Conservation (phyloP, 2,113 vertebrate species). For the Oreotragus oreotragus region DNA sequence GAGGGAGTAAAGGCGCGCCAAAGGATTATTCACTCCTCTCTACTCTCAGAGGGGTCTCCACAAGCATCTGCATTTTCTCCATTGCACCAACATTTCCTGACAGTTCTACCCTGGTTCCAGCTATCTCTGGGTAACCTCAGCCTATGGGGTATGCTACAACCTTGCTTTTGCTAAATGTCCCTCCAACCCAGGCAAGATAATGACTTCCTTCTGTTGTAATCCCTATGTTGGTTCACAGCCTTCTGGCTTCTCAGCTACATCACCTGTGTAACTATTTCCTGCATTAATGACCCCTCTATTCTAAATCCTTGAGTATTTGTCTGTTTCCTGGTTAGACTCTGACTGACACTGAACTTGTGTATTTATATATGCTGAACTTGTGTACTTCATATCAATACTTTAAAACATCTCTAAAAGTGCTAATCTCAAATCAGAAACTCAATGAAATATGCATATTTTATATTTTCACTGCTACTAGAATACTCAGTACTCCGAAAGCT, state of each 20-base stretch:
- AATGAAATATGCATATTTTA: constrained; percentile 29
- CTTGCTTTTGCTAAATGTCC: not conserved
- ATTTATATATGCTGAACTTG: not conserved
- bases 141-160: not conserved
- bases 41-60: not conserved
- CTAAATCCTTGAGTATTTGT: not conserved
- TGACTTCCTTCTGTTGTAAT: not conserved
- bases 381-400: not conserved
- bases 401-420: not conserved
- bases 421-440: constrained; percentile 13
- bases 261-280: not conserved
- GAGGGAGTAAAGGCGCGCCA: not conserved
- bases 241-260: not conserved
- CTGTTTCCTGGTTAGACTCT: not conserved
- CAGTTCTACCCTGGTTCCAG: not conserved
- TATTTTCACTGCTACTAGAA: constrained; percentile 11
- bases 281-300: not conserved
- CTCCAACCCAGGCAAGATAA: not conserved
- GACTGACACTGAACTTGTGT: not conserved
- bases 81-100: not conserved
- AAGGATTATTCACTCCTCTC: not conserved
- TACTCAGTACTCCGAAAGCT: not conserved
- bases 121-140: not conserved
- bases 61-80: not conserved
- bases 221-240: not conserved